These are phyloP conservation scores for Parnassius mnemosyne DNA, from an alignment of 2,888 invertebrate genomes.

Conservation along the genomic window DNA sequence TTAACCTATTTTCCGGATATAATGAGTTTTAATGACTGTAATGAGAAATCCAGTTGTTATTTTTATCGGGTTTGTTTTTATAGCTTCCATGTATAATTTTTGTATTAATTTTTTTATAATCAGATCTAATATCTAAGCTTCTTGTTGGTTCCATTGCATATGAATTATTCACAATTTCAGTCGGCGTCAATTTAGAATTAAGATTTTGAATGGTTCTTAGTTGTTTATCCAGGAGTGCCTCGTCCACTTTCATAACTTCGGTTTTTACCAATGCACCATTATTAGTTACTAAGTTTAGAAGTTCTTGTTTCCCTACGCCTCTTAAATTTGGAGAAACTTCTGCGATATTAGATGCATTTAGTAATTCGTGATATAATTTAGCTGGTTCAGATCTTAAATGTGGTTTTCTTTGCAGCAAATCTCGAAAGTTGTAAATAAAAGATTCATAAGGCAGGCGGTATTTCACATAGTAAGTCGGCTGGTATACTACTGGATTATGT, in stretches of 20 bases:
- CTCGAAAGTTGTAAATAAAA: conserved; percentile 42
- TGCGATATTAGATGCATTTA: conserved; percentile 43
- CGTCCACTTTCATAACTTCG: conserved; percentile 38
- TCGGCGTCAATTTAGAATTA: conserved; percentile 39
- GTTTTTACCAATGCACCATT: conserved; percentile 53
- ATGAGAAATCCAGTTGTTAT: not conserved
- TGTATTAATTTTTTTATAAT: not conserved
- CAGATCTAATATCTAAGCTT: not conserved
- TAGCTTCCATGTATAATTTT: not conserved
- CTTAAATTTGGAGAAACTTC: conserved; percentile 48
- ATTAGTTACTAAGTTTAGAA: conserved; percentile 42
- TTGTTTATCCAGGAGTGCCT: conserved; percentile 35
- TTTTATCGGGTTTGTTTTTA: not conserved
- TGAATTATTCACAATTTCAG: conserved; percentile 29
- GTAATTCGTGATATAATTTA: conserved; percentile 46
- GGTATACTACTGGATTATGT: conserved; percentile 45
- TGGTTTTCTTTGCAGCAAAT: conserved; percentile 41
- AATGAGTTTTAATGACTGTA: too few relatives aligned
- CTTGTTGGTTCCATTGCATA: not conserved
- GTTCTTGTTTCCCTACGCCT: conserved; percentile 42
- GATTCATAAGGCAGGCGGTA: conserved; percentile 52
- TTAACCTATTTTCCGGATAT: too few relatives aligned
- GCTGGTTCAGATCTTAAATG: conserved; percentile 40
- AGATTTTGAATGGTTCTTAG: conserved; percentile 37
- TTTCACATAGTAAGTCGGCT: conserved; percentile 57